Conservation (phyloP, 1,140 invertebrate species). For the Euwallacea fornicatus region DNA sequence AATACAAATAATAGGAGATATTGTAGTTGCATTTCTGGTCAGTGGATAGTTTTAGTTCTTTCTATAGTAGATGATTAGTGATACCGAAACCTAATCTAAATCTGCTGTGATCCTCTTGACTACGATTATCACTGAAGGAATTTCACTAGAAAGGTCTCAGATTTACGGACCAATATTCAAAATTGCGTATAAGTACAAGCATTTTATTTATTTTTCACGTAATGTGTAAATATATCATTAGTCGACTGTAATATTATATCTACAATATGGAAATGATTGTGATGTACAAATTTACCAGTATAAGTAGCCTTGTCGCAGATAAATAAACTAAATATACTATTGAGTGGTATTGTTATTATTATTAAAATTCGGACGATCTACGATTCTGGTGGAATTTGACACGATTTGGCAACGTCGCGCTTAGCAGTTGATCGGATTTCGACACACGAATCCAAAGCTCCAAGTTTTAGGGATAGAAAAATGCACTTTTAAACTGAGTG, state of each 20-base stretch:
- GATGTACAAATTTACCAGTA: constrained; percentile 18
- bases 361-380: no score
- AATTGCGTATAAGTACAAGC: neutral
- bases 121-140: neutral
- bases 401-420: no score
- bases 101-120: neutral
- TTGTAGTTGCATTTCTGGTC: neutral
- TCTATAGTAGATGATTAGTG: neutral
- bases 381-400: no score
- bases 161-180: neutral
- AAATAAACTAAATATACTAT: constrained; percentile 2
- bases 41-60: neutral
- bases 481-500: no score
- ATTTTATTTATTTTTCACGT: neutral
- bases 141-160: neutral
- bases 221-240: no score
- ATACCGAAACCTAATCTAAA: neutral
- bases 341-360: no score
- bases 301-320: constrained; percentile 8
- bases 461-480: no score
- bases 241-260: no score
- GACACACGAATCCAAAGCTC: no score
- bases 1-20: constrained; percentile 11
- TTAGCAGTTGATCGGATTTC: no score
- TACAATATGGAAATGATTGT: constrained; percentile 1